Conservation (phyloP, 2,888 invertebrate genomes). For the Drosophila sordidula region DNA sequence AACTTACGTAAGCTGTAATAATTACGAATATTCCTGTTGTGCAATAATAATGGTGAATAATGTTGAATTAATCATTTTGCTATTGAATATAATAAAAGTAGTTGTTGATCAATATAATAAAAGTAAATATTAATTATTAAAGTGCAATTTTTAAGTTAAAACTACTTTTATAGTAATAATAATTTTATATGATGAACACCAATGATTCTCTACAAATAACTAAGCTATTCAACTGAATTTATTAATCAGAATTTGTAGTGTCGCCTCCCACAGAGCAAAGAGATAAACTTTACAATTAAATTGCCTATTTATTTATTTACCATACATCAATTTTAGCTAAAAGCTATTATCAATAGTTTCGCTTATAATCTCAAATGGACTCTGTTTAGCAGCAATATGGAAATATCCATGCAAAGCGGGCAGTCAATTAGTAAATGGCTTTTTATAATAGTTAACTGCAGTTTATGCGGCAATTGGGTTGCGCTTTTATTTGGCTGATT, state of each 20-base stretch:
- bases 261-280: not conserved
- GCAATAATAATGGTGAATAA: too few species aligned
- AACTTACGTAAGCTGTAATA: too few species aligned
- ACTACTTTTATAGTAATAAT: too few species aligned
- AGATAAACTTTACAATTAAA: not conserved
- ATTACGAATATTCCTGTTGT: too few species aligned
- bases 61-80: too few species aligned
- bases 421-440: slow-evolving; percentile 29
- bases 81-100: too few species aligned
- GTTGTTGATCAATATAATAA: too few species aligned
- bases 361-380: not conserved
- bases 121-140: too few species aligned
- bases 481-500: slow-evolving; percentile 9
- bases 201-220: not conserved
- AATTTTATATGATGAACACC: too few species aligned
- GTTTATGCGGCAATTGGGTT: slow-evolving; percentile 5
- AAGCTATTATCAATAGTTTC: not conserved
- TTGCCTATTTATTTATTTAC: not conserved
- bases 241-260: not conserved
- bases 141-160: too few species aligned
- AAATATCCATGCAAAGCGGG: not conserved
- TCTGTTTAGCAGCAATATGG: not conserved
- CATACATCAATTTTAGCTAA: too few species aligned
- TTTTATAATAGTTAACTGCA: slow-evolving; percentile 10
- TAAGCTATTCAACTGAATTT: not conserved